A percentile compares a stretch with the other conserved stretches of the same genome.
phyloP scores from a whole-genome alignment of 2,888 invertebrate genomes.

The Lapara coniferarum region DNA sequence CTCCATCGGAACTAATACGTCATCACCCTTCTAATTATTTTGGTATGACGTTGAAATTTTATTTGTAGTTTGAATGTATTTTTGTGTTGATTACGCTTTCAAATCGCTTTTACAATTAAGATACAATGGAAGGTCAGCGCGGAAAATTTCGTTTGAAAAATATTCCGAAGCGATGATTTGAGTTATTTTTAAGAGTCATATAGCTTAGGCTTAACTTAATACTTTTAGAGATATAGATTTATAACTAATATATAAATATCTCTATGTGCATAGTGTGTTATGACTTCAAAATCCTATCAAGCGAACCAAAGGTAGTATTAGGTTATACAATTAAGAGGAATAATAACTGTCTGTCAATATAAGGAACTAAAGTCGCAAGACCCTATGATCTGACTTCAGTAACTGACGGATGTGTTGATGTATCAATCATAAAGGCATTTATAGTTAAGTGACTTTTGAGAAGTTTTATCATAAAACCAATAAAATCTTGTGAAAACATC shows the following conservation, averaged over 20 bases:
- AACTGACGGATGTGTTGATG: too few relatives aligned
- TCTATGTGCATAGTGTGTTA: too few relatives aligned
- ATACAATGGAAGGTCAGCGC: slow-evolving; percentile 18
- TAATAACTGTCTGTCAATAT: too few relatives aligned
- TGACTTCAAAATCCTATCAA: too few relatives aligned
- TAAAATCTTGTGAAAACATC: neutral
- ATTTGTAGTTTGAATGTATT: slow-evolving; percentile 32
- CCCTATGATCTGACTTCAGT: neutral
- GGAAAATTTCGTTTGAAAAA: slow-evolving; percentile 11
- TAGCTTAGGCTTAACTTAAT: neutral
- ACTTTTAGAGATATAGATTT: neutral
- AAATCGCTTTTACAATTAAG: slow-evolving; percentile 13
- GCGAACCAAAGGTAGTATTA: too few relatives aligned
- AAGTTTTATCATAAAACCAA: neutral
- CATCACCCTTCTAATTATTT: slow-evolving; percentile 62
- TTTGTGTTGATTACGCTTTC: slow-evolving; percentile 11
- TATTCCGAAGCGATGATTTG: neutral
- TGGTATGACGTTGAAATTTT: slow-evolving; percentile 60
- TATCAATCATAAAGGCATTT: too few relatives aligned
- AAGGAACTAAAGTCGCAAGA: neutral
- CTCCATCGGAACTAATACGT: slow-evolving; percentile 66
- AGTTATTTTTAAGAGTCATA: neutral
- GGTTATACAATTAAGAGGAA: too few relatives aligned
- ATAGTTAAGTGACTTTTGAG: neutral
- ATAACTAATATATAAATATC: too few relatives aligned